Conservation (phyloP, 1,140 invertebrate genomes). For the Achatina immaculata region DNA sequence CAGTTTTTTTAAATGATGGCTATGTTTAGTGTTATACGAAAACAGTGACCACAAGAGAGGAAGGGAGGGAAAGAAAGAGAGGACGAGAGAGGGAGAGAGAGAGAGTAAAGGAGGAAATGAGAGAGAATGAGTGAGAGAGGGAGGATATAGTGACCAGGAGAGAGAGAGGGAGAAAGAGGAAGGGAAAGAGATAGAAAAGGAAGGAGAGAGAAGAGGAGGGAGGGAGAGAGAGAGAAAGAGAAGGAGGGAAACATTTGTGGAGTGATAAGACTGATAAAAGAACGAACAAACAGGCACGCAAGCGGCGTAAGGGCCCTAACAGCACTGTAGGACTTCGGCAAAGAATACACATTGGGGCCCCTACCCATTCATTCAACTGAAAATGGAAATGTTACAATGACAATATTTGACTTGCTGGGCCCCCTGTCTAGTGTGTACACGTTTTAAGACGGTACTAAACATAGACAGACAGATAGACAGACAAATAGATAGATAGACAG, state of each 20-base stretch:
- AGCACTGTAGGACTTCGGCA: background rate
- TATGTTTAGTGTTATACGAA: too few species aligned
- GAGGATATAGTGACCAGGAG: background rate
- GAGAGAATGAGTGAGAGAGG: background rate
- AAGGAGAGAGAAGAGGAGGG: conserved; percentile 10
- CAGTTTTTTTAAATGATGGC: too few species aligned
- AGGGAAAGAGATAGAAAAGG: background rate
- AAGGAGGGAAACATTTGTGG: background rate
- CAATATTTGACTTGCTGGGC: too few species aligned
- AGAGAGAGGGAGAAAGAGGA: background rate
- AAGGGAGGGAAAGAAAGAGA: too few species aligned
- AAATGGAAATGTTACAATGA: background rate
- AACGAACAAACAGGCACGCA: background rate
- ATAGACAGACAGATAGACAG: background rate
- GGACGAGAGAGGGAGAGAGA: too few species aligned
- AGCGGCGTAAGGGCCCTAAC: background rate
- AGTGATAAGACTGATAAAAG: background rate
- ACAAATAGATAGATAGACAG: background rate
- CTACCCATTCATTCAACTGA: background rate
- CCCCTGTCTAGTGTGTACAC: background rate
- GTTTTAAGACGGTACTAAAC: background rate
- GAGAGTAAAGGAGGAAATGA: background rate
- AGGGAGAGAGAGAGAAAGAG: background rate
- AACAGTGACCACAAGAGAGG: too few species aligned
- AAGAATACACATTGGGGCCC: background rate